Conservation (phyloP, 1,140 invertebrate genomes). For the Uloborus diversus region DNA sequence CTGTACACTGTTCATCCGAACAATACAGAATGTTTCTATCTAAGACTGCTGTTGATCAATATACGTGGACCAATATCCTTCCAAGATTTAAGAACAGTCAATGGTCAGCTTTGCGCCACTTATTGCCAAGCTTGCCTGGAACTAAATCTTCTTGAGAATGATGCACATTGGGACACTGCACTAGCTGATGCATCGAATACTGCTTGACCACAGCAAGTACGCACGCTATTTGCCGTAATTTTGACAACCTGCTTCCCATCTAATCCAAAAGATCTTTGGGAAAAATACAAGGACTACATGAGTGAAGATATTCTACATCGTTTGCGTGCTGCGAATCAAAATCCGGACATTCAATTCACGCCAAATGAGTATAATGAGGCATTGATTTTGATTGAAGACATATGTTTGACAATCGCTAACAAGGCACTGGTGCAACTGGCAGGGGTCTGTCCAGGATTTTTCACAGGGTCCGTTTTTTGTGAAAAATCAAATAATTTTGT, state of each 20-base stretch:
- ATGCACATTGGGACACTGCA: slow-evolving; percentile 61
- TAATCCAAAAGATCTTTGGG: too few species aligned
- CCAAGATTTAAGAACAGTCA: slow-evolving; percentile 58
- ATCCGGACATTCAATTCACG: slow-evolving; percentile 1
- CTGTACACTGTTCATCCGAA: slow-evolving; percentile 65
- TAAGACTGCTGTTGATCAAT: slow-evolving; percentile 61
- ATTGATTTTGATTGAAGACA: not conserved
- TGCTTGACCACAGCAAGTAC: slow-evolving; percentile 13
- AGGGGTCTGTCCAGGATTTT: too few species aligned
- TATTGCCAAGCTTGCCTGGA: slow-evolving; percentile 60
- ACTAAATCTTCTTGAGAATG: slow-evolving; percentile 64
- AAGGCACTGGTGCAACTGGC: not conserved
- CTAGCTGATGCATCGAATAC: slow-evolving; percentile 8
- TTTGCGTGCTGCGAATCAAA: not conserved
- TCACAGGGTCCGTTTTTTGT: too few species aligned
- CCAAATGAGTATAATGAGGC: not conserved
- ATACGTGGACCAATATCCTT: slow-evolving; percentile 60
- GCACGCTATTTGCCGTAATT: slow-evolving; percentile 12
- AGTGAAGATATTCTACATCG: slow-evolving; percentile 2
- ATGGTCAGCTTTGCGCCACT: slow-evolving; percentile 57
- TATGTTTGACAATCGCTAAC: slow-evolving; percentile 6
- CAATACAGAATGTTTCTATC: slow-evolving; percentile 61
- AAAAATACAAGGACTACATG: not conserved
- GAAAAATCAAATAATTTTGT: too few species aligned
- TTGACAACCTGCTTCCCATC: not conserved